phyloP scores from a whole-genome alignment of 2,888 invertebrate species.

The Chorisops tibialis region DNA sequence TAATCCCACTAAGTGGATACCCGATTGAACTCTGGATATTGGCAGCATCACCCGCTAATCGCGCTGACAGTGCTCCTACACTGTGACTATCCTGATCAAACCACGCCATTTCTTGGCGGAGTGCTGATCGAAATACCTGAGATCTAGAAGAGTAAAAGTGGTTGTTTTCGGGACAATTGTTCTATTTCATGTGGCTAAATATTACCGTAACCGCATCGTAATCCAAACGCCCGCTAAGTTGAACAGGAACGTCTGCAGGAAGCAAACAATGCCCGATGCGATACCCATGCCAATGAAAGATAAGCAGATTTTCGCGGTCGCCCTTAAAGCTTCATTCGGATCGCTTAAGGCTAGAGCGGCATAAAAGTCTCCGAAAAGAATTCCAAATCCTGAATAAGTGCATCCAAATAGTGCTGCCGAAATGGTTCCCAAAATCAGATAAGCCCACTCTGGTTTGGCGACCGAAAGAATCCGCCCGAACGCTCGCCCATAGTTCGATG shows the following conservation, averaged over 20 bases:
- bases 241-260: conserved; percentile 71
- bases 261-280: conserved; percentile 63
- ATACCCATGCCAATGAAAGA: conserved; percentile 64
- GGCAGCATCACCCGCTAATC: conserved; percentile 68
- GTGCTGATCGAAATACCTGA: conserved; percentile 60
- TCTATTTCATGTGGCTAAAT: not conserved
- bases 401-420: conserved; percentile 67
- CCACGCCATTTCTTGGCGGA: conserved; percentile 72
- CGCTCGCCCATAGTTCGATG: conserved; percentile 43
- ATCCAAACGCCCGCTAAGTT: conserved; percentile 73
- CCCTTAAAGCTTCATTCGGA: conserved; percentile 55
- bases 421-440: conserved; percentile 60
- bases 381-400: conserved; percentile 70
- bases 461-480: conserved; percentile 60
- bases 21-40: conserved; percentile 72
- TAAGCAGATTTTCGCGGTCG: conserved; percentile 61
- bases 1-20: conserved; percentile 63
- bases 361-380: conserved; percentile 75
- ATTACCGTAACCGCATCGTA: conserved; percentile 63
- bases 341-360: conserved; percentile 64
- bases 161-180: too few species aligned
- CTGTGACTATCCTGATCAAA: conserved; percentile 66
- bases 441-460: conserved; percentile 67
- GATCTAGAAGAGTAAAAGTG: conserved; percentile 36
- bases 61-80: conserved; percentile 65